phyloP scores from a whole-genome alignment of 2,888 invertebrate species.

The Apamea anceps region DNA sequence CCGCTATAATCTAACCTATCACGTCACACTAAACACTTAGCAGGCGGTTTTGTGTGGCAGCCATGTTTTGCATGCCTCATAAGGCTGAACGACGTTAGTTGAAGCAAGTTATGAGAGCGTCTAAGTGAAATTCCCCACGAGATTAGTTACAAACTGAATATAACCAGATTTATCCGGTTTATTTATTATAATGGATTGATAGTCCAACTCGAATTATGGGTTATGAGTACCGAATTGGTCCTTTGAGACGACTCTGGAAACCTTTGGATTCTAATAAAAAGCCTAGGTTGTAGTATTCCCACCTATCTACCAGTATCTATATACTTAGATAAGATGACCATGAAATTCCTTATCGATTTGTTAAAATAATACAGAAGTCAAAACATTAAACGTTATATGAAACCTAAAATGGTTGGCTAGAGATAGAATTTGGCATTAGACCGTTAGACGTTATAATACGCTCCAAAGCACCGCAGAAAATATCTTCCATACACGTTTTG shows the following conservation, averaged over 20 bases:
- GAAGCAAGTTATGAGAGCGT: conserved; percentile 5
- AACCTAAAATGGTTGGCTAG: not conserved
- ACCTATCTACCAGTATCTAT: not conserved
- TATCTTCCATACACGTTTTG: conserved; percentile 48
- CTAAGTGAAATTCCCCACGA: not conserved
- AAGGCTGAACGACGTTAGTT: conserved; percentile 25
- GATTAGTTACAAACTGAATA: not conserved
- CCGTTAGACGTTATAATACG: conserved; percentile 22
- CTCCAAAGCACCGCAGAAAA: conserved; percentile 32
- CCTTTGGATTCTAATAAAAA: not conserved
- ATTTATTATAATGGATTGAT: too few species aligned
- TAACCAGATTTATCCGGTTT: conserved; percentile 4
- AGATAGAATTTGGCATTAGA: conserved; percentile 2
- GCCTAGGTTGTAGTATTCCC: not conserved
- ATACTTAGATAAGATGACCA: not conserved
- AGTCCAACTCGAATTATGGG: too few species aligned
- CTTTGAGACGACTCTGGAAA: not conserved
- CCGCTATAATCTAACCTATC: conserved; percentile 17
- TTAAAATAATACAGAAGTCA: not conserved
- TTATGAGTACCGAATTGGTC: not conserved
- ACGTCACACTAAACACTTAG: not conserved
- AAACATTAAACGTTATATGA: not conserved
- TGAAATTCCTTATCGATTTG: not conserved
- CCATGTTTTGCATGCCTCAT: conserved; percentile 11
- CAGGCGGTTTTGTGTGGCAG: conserved; percentile 17